These are phyloP conservation scores for Clupea harengus DNA, from an alignment of 2,113 vertebrate species.

Conservation along the genomic window DNA sequence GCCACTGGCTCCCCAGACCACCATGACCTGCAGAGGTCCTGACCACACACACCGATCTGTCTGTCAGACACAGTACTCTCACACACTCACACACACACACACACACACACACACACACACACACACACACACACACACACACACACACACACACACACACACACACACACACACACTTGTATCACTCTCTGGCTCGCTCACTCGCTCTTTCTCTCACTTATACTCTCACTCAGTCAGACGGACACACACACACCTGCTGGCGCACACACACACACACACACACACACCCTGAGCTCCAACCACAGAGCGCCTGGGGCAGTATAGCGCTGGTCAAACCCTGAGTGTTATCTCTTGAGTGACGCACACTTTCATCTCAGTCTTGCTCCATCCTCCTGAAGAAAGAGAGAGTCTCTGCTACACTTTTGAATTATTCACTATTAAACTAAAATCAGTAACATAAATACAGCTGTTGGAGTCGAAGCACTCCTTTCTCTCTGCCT, in stretches of 20 bases:
- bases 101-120: neutral
- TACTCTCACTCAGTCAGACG: neutral
- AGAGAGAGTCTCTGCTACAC: no score
- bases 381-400: no score
- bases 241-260: neutral
- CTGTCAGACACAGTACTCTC: no score
- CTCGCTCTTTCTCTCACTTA: neutral
- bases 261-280: neutral
- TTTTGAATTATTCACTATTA: no score
- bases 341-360: constrained; percentile 12
- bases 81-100: no score
- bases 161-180: neutral
- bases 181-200: neutral
- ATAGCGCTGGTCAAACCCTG: neutral
- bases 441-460: no score
- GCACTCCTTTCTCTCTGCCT: no score
- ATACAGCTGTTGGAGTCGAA: no score
- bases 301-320: neutral
- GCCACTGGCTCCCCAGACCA: neutral
- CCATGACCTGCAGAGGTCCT: neutral
- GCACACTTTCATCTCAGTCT: constrained; percentile 46
- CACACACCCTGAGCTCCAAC: neutral
- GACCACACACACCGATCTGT: neutral
- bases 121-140: constrained; percentile 4
- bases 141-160: neutral